Base-by-base conservation (phyloP, 2,797 vertebrate species). In the Nannoperca australis region DNA sequence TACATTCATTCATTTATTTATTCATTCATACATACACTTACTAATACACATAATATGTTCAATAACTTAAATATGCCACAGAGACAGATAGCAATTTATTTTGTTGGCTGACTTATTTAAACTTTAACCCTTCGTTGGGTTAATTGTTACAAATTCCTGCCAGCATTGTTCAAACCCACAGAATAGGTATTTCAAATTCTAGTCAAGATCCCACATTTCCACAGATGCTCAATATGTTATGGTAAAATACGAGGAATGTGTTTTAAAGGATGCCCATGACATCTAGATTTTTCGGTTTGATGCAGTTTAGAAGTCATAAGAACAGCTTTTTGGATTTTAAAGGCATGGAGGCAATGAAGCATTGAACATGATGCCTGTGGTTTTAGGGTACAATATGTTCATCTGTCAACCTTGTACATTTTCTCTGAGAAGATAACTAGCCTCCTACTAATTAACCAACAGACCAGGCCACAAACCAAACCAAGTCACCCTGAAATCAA, bases 401-500 rank as follows among this genome's bases (percentile, higher is more conserved):
- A 36, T 36, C 32, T 42, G 56, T 13, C 49, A 55, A 59, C 8
- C 0, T 5, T 30, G 18, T 34, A 11, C 5, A 30, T 60, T 54
- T 22, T 51, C 15, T 8, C 27, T 59, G 17, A n/a, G 36, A 49
- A 7, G 15, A 67, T 36, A 47, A 27, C n/a, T 11, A 27, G 24
- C 27, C 24, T 32, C 38, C n/a, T 13, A 38, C 27, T 10, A 55
- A 17, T 64, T 24, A 44, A 69, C 7, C 11, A 53, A 50, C 42
- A 60, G 1, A 67, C 47, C 15, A 20, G 36, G 27, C 53, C 27
- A 44, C n/a, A 44, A 62, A 47, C 53, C 71, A 68, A 81, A 55
- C 10, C 42, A 49, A 51, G 40, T 76, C 59, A 44, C 60, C 78
- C 1, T 70, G 55, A 73, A 30, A 64, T 2, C 1, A 47, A 27